Conservation (phyloP, 2,888 invertebrate genomes). For the Catonia carolina region DNA sequence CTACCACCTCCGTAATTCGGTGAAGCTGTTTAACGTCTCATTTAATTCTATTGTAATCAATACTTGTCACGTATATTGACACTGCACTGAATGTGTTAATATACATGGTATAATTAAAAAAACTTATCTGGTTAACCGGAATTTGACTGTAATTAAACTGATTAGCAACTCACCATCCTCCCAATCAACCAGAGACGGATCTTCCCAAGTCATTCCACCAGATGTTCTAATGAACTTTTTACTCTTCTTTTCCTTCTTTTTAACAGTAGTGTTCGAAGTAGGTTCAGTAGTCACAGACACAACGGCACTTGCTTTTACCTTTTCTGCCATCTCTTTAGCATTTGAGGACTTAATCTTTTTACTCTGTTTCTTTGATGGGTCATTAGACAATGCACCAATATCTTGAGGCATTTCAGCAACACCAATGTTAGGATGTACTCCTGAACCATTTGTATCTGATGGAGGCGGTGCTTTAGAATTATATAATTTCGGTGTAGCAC, state of each 20-base stretch:
- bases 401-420: constrained; percentile 5
- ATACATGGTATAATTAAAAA: too few species aligned
- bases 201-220: constrained; percentile 95
- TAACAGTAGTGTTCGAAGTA: constrained; percentile 23
- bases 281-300: constrained; percentile 17
- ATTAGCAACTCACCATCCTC: constrained; percentile 57
- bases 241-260: constrained; percentile 51
- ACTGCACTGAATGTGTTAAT: too few species aligned
- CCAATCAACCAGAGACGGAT: constrained; percentile 89
- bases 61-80: too few species aligned
- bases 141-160: too few species aligned
- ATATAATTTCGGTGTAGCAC: constrained; percentile 45
- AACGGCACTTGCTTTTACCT: constrained; percentile 28
- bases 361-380: constrained; percentile 22
- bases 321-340: constrained; percentile 32
- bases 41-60: too few species aligned
- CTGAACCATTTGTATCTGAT: not conserved
- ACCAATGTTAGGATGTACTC: not conserved
- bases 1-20: too few species aligned
- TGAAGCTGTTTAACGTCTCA: too few species aligned
- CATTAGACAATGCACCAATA: constrained; percentile 9
- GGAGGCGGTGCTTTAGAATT: constrained; percentile 38
- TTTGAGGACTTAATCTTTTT: constrained; percentile 21
- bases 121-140: too few species aligned
- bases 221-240: constrained; percentile 82